Percentiles rank a stretch among this genome's conserved stretches.
phyloP scores from a whole-genome alignment of 2,113 vertebrate species.

The Dasyornis broadbenti region DNA sequence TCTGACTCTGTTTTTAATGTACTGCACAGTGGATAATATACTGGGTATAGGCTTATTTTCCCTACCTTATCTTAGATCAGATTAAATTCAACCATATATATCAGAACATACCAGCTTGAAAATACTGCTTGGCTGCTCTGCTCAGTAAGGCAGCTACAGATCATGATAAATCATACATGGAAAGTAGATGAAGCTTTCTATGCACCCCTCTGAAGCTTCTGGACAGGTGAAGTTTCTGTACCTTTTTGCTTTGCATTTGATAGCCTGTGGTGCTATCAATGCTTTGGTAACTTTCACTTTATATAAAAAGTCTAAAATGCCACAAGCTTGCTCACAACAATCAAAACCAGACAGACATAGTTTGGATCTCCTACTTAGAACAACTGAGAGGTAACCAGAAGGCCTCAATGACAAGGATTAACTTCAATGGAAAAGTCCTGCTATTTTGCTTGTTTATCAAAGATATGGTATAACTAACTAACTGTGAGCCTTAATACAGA shows the following conservation, averaged over 20 bases:
- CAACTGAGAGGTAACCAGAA: background rate
- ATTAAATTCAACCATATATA: constrained; percentile 15
- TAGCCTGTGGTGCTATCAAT: background rate
- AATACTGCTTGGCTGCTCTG: background rate
- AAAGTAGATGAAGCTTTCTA: background rate
- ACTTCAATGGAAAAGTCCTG: background rate
- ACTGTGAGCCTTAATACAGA: background rate
- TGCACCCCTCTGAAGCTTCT: background rate
- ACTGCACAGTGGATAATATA: background rate
- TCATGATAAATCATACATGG: background rate
- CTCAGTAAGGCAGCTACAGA: background rate
- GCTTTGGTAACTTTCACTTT: background rate
- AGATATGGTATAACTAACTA: background rate
- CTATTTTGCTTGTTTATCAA: background rate
- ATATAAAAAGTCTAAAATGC: background rate
- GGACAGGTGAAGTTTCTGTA: background rate
- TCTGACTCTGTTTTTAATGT: constrained; percentile 34
- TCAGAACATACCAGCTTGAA: background rate
- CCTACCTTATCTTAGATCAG: background rate
- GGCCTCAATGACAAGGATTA: background rate
- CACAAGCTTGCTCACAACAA: background rate
- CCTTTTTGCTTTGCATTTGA: background rate
- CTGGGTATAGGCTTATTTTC: background rate
- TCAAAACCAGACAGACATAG: background rate
- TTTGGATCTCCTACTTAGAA: background rate